Evolutionary conservation across 2,888 invertebrate species (phyloP), one percentile per base, ranked within the genome.

Genomic region (Amphipyra tragopoginis): DNA sequence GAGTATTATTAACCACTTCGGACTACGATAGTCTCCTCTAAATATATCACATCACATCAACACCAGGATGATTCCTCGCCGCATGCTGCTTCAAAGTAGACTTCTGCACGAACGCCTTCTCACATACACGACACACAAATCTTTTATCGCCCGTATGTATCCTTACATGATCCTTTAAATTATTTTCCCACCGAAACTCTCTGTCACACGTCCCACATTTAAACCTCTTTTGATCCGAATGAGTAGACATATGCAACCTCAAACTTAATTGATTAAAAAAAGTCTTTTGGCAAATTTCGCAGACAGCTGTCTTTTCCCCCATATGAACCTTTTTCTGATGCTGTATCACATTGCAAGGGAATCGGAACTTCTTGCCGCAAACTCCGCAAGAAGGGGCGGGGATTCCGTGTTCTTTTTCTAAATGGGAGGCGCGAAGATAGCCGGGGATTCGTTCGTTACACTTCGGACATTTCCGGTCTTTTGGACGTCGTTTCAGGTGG

Each of bases 281-380:
- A 0, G 81, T 86, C 72, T 93, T 95, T n/a, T 90, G 86, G 70
- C 96, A 96, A 0, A 93, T 74, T 7, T 88, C 80, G 64, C 96
- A 96, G 15, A 83, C 84, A 11, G 88, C 87, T 29, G 86, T 92
- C 61, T 77, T 88, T 42, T 88, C 89, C 0, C 85, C 85, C 88
- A 90, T 87, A 21, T 91, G 91, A 0, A 84, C 84, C 34, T 84
- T 85, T 59, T 85, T 86, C 33, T 90, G 90, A 43, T 91, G 91
- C 10, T 79, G 74, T 2, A 87, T 48, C 1, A 91, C 82, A 13
- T 86, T 76, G 45, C 83, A 84, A 0, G 86, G 88, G 38, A 72
- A 89, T 0, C 88, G 61, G 61, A 90, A 91, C 53, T 85, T 89
- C 59, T 87, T 90, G 4, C 83, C 85, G 49, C 91, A 91, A 0